A percentile compares a stretch with the other conserved stretches of the same genome.
phyloP scores from a whole-genome alignment of 1,140 invertebrate genomes.

The Drosophila ananassae region DNA sequence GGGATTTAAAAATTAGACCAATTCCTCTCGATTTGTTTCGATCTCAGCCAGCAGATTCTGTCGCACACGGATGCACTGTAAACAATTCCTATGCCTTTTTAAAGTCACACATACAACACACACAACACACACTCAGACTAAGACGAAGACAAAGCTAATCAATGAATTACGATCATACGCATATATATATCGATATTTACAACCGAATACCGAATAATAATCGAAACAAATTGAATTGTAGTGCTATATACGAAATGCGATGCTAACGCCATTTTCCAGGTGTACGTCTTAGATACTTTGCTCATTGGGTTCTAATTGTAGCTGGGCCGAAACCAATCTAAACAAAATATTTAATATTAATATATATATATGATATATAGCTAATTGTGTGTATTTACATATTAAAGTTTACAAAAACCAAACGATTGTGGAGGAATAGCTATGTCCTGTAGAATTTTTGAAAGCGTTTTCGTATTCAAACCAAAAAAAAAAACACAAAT shows the following conservation, averaged over 20 bases:
- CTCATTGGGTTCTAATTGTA: conserved; percentile 57
- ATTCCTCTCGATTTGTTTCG: conserved; percentile 21
- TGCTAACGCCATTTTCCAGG: conserved; percentile 18
- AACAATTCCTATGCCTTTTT: conserved; percentile 56
- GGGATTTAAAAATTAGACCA: conserved; percentile 36
- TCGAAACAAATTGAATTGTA: conserved; percentile 44
- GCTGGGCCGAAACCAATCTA: conserved; percentile 12
- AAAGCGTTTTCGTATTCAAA: conserved; percentile 66
- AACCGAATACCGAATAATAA: conserved; percentile 26
- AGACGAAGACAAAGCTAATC: conserved; percentile 11
- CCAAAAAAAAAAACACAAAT: conserved; percentile 53
- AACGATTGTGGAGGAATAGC: conserved; percentile 17
- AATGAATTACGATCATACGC: conserved; percentile 20
- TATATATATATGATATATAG: conserved; percentile 30
- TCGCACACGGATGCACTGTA: conserved; percentile 7
- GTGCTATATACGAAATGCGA: conserved; percentile 29
- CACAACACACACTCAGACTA: neutral
- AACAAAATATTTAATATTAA: conserved; percentile 24
- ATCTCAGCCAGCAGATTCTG: conserved; percentile 20
- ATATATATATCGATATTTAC: conserved; percentile 53
- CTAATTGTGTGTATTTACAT: conserved; percentile 76
- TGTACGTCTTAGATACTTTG: conserved; percentile 64
- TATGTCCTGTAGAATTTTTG: conserved; percentile 69
- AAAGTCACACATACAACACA: neutral
- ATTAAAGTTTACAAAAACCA: conserved; percentile 72